Base-by-base conservation (phyloP, 2,888 invertebrate genomes). In the Adelphocoris suturalis region DNA sequence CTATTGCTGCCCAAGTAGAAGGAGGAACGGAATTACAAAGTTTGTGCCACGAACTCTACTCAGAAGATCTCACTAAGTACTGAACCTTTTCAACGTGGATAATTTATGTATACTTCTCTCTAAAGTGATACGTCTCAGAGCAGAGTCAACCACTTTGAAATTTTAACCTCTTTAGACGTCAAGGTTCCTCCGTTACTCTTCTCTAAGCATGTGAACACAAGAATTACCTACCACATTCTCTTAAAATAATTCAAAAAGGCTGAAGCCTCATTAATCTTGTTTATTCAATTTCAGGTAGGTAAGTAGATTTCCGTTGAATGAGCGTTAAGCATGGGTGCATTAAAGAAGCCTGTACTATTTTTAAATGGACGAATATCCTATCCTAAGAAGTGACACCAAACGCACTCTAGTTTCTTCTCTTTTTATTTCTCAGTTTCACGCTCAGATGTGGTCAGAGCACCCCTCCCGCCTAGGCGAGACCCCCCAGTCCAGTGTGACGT, bases 51-150 rank as follows among this genome's bases (percentile, higher is more conserved):
- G 55, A 88, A 78, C 78, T 78, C 88, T n/a, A 88, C 88, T 88
- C 48, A 46, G 28, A 88, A 88, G 78, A 78, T 80, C 80, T 52
- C 52, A 14, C 55, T 55, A 78, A 88, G 88, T 78, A 52, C 80
- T 19, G 28, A 88, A 88, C 88, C 88, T 88, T 88, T 78, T 88
- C 78, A 88, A n/a, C 80, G 55, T 28, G 88, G 88, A 88, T 88
- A 88, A 88, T 88, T 88, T 88, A 88, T 88, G 88, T 78, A 78
- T 78, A 52, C 87, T 87, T 27, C 52, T 27, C 52, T 78, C 76
- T 28, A 52, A 78, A 87, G 78, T 47, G 76, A 28, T 76, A 76
- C 48, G 48, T 37, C 87, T 78, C 52, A 78, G 47, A 61, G 80
- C 27, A 5, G 28, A 37, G 68, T 52, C 19, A 52, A 27, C 52